Percentiles rank a stretch among this genome's conserved stretches.
These are phyloP conservation scores for Contarinia nasturtii DNA, from an alignment of 1,140 invertebrate genomes.

Conservation along the genomic window DNA sequence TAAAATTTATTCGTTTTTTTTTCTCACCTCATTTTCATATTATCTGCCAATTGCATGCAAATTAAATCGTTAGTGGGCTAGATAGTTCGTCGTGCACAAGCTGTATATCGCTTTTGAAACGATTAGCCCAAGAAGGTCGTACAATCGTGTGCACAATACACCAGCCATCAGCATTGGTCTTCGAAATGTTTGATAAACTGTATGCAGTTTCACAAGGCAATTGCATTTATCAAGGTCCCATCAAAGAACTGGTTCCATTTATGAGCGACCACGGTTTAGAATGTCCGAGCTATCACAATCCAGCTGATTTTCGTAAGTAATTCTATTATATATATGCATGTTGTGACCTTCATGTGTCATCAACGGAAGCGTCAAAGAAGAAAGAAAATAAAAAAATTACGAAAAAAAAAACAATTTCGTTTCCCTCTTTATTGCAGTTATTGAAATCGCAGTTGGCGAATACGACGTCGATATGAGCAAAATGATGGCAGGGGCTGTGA, in stretches of 20 bases:
- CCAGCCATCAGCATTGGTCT: constrained; percentile 84
- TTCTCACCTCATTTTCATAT: not conserved
- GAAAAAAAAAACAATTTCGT: constrained; percentile 3
- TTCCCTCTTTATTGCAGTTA: constrained; percentile 34
- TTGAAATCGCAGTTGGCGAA: constrained; percentile 61
- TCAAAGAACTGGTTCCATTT: constrained; percentile 59
- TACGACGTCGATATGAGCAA: constrained; percentile 38
- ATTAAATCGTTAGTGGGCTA: constrained; percentile 42
- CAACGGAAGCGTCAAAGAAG: too few relatives aligned
- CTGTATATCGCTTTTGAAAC: constrained; percentile 54
- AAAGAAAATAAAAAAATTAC: not conserved
- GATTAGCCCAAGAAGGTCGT: constrained; percentile 54
- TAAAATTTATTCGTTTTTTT: not conserved
- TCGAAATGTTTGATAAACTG: constrained; percentile 90
- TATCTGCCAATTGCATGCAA: not conserved
- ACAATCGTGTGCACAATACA: constrained; percentile 85
- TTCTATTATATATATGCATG: not conserved
- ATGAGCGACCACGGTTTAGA: constrained; percentile 51
- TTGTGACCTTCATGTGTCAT: too few relatives aligned
- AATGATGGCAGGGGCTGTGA: constrained; percentile 30
- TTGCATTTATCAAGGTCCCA: constrained; percentile 73
- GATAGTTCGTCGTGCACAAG: constrained; percentile 73
- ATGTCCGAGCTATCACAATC: constrained; percentile 89
- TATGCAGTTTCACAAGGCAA: constrained; percentile 77
- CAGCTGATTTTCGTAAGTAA: constrained; percentile 57